A percentile compares a stretch with the other conserved stretches of the same genome.
Conservation (phyloP, 2,888 invertebrate species). For the Eupithecia abbreviata region DNA sequence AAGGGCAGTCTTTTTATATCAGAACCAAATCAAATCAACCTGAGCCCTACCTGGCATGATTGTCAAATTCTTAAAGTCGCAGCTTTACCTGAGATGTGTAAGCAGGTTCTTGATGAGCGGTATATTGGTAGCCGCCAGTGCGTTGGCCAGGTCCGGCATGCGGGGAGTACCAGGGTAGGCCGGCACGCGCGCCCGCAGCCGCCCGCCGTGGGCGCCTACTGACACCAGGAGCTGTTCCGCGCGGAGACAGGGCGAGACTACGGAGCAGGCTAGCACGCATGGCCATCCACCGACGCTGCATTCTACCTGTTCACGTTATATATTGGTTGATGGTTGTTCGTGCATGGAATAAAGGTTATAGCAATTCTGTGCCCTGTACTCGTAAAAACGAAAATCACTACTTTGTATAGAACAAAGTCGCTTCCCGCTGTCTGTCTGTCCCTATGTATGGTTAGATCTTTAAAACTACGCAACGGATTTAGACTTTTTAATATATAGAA, state of each 20-base stretch:
- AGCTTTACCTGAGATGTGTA: slow-evolving; percentile 72
- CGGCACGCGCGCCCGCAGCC: slow-evolving; percentile 95
- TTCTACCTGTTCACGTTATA: slow-evolving; percentile 83
- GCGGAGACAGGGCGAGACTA: slow-evolving; percentile 93
- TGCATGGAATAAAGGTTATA: no score
- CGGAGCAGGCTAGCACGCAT: slow-evolving; percentile 94
- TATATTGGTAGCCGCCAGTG: slow-evolving; percentile 79
- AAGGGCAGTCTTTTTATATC: no score
- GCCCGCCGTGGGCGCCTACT: slow-evolving; percentile 97
- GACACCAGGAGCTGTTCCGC: slow-evolving; percentile 96
- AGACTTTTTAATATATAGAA: no score
- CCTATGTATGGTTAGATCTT: no score
- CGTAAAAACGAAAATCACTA: no score
- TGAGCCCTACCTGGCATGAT: no score
- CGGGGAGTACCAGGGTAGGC: slow-evolving; percentile 92
- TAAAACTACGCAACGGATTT: no score
- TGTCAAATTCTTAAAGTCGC: no score
- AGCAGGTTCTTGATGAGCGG: slow-evolving; percentile 65
- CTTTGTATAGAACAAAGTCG: no score
- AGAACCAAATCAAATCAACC: no score
- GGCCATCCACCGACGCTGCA: slow-evolving; percentile 93
- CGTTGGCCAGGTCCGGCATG: slow-evolving; percentile 91
- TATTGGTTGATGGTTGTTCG: not conserved
- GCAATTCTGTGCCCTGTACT: no score
- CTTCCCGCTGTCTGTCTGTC: no score